Base-by-base conservation (phyloP, 2,888 invertebrate species). In the Eupelmus urozonus region DNA sequence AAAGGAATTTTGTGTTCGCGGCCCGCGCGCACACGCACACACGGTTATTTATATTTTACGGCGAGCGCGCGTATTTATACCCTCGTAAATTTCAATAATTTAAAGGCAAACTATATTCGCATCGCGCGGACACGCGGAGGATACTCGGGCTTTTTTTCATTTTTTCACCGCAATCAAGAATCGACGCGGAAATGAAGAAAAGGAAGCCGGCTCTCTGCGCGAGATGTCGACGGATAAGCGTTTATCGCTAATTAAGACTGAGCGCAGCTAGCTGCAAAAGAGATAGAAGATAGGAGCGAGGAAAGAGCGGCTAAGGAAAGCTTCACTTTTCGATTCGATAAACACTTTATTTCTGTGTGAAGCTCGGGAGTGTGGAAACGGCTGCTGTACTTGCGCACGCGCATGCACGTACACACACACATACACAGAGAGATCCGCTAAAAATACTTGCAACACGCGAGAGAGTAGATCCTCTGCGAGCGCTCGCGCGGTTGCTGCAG, bases 31-130 rank as follows among this genome's bases (percentile, higher is more conserved):
- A 42, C 62, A 13, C 5, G 13, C 20, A n/a, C 25, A 13, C 49
- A 13, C 40, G 29, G 34, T 71, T 77, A 72, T 77, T 77, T 77
- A 72, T 67, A 72, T 72, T 77, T 67, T 65, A 72, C 60, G 57
- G 66, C 59, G 9, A n/a, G 40, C 16, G 1, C 55, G 45, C 53
- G 60, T 27, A 20, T 70, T 55, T 45, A 69, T 27, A 59, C 25
- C 27, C 76, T 76, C 76, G 59, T 71, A 71, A 76, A 76, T 76
- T 76, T 59, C 20, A 29, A 70, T 42, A 25, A 18, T 70, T 63
- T 63, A 53, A 75, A 55, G 29, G 40, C 18, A 16, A 1, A 16
- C 18, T 25, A 23, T 18, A n/a, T 11, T 49, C 18, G 25, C 13
- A 7, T 7, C 4, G 20, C 23, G 5, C 20, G 20, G 27, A 27